Base-by-base conservation (phyloP, 2,113 vertebrate genomes). In the Engraulis encrasicolus region DNA sequence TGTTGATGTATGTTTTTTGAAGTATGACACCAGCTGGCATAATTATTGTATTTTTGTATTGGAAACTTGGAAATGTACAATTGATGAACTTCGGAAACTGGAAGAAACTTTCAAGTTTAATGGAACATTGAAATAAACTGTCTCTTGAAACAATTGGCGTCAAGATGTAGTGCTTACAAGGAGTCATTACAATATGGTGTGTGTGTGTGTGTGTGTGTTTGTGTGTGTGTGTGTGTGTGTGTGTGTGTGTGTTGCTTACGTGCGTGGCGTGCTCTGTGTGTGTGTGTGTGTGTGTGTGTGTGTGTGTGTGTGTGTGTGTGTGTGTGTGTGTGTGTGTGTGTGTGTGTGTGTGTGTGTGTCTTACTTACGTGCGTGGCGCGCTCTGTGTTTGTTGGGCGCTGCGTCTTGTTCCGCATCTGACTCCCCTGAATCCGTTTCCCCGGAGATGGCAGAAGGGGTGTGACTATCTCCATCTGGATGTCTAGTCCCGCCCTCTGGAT, bases 351-450 rank as follows among this genome's bases (percentile, higher is more conserved):
- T n/a, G n/a, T n/a, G n/a, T n/a, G n/a, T n/a, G n/a, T n/a, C n/a
- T n/a, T n/a, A n/a, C n/a, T n/a, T n/a, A 99, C 98, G 96, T 89
- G 98, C 95, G 91, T 99, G 97, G 85, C 91, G 95, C 0, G 98
- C 96, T 83, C 95, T 94, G 94, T 99, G 98, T 93, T 97, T 99
- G 94, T 95, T 96, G 87, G 97, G 97, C 95, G 95, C 93, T 87
- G 90, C 96, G 88, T 97, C 97, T 87, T 89, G 95, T 88, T 96
- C 97, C 0, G 89, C 94, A 88, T 93, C 95, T 86, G 93, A 94
- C 89, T 97, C 95, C 74, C 95, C 93, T 95, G 96, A 93, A 91
- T 96, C 93, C 93, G 96, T 91, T 92, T 95, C 95, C 94, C 97
- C 97, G 92, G 96, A 96, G 90, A 96, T 95, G 45, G 95, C 92